phyloP scores from a whole-genome alignment of 2,797 vertebrate species.

The Darevskia nairensis region DNA sequence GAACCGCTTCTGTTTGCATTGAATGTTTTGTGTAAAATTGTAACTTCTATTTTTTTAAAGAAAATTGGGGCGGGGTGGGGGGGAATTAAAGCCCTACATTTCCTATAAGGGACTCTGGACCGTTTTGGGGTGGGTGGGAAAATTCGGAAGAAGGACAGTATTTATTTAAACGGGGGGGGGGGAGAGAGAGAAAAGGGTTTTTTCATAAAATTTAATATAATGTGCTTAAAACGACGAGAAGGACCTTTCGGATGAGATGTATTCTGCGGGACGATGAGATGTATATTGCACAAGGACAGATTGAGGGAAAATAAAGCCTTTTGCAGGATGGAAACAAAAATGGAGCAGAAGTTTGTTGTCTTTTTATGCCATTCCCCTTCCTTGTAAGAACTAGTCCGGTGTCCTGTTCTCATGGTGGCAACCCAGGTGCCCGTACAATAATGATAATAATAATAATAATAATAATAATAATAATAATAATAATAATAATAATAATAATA shows the following conservation, averaged over 20 bases:
- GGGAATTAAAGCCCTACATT: conserved; percentile 71
- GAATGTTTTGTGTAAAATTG: conserved; percentile 87
- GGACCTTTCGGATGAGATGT: conserved; percentile 63
- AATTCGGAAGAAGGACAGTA: not conserved
- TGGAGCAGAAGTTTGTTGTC: not conserved
- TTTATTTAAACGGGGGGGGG: conserved; percentile 31
- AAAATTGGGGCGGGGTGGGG: conserved; percentile 74
- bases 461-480: no score
- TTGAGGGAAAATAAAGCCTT: conserved; percentile 63
- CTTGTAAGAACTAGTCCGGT: no score
- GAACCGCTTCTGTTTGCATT: conserved; percentile 70
- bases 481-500: no score
- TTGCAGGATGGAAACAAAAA: conserved; percentile 25
- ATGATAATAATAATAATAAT: no score
- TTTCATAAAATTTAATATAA: conserved; percentile 84
- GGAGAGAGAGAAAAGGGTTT: conserved; percentile 27
- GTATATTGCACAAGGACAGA: conserved; percentile 56
- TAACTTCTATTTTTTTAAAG: conserved; percentile 92
- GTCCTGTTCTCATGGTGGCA: no score
- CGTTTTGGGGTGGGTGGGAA: conserved; percentile 57
- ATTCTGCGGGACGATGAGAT: conserved; percentile 28
- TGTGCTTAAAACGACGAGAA: conserved; percentile 57
- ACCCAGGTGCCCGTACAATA: no score
- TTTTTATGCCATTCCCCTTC: not conserved
- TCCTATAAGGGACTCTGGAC: conserved; percentile 49